These are phyloP conservation scores for Uloborus diversus DNA, from an alignment of 1,140 invertebrate species.

Conservation along the genomic window DNA sequence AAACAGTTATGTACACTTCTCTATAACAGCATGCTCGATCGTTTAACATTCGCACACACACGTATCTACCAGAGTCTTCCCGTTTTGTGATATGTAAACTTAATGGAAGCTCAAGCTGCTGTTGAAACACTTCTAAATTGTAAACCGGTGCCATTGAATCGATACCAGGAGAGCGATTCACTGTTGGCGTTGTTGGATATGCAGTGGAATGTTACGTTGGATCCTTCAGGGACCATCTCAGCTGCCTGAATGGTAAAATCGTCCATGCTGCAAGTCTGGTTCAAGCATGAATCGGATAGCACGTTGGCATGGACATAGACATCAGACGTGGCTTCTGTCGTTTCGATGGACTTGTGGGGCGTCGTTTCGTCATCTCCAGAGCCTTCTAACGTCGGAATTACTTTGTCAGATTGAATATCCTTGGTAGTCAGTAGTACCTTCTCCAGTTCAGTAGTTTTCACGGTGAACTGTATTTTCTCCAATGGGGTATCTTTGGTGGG, in stretches of 20 bases:
- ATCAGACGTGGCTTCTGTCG: too few relatives aligned
- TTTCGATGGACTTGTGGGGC: too few relatives aligned
- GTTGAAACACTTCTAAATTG: neutral
- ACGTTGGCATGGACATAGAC: too few relatives aligned
- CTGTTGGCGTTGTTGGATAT: neutral
- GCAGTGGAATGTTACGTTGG: constrained; percentile 12
- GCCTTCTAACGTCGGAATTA: too few relatives aligned
- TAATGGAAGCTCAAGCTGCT: neutral
- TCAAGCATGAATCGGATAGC: too few relatives aligned
- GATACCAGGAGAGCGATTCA: constrained; percentile 4
- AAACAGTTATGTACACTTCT: constrained; percentile 1
- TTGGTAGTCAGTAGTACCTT: too few relatives aligned
- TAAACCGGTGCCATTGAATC: neutral
- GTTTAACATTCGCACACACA: neutral
- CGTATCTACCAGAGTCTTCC: constrained; percentile 6
- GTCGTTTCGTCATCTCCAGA: too few relatives aligned
- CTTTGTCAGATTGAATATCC: too few relatives aligned
- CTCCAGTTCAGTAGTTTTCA: too few relatives aligned
- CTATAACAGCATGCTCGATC: constrained; percentile 14
- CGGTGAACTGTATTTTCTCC: too few relatives aligned
- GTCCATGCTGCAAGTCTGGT: too few relatives aligned
- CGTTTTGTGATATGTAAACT: neutral
- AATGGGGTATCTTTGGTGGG: too few relatives aligned
- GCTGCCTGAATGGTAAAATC: neutral
- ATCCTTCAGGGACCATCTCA: neutral